Conservation (phyloP, 23 tunicate genomes). For the Corella eumyota region DNA sequence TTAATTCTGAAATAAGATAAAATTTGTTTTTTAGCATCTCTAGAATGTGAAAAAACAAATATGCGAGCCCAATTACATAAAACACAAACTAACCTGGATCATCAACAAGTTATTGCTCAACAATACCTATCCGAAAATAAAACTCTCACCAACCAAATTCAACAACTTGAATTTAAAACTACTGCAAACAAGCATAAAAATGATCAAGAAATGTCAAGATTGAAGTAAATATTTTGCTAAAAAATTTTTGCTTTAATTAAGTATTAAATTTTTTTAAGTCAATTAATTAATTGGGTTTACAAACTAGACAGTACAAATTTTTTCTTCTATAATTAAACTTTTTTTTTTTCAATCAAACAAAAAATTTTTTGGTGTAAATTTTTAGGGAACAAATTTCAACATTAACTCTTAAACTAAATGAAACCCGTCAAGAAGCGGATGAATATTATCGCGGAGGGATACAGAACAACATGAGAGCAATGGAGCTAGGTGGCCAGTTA, state of each 20-base stretch:
- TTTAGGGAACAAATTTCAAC: slow-evolving; percentile 37
- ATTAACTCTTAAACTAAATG: slow-evolving; percentile 26
- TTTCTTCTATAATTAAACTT: no score
- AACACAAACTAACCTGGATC: slow-evolving; percentile 33
- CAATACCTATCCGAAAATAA: slow-evolving; percentile 17
- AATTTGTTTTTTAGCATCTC: slow-evolving; percentile 10
- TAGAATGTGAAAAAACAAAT: slow-evolving; percentile 37
- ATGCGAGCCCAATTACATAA: slow-evolving; percentile 33
- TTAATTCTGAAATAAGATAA: no score
- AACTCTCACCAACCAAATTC: slow-evolving; percentile 9
- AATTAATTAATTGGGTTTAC: no score
- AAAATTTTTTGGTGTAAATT: no score
- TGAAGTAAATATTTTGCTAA: slow-evolving; percentile 50
- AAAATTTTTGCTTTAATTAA: no score
- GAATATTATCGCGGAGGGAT: slow-evolving; percentile 64
- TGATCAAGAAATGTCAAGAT: slow-evolving; percentile 32
- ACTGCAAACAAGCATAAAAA: slow-evolving; percentile 22
- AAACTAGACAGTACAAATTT: no score
- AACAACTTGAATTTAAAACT: slow-evolving; percentile 37
- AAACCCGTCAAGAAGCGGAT: slow-evolving; percentile 38
- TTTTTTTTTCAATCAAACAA: no score
- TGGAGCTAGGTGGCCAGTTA: slow-evolving; percentile 36
- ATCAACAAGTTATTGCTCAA: slow-evolving; percentile 24
- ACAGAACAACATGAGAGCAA: slow-evolving; percentile 39
- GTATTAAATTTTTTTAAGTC: no score